Percentiles rank a stretch among this genome's conserved stretches.
These are phyloP conservation scores for Troides aeacus DNA, from an alignment of 2,888 invertebrate genomes.

Conservation along the genomic window DNA sequence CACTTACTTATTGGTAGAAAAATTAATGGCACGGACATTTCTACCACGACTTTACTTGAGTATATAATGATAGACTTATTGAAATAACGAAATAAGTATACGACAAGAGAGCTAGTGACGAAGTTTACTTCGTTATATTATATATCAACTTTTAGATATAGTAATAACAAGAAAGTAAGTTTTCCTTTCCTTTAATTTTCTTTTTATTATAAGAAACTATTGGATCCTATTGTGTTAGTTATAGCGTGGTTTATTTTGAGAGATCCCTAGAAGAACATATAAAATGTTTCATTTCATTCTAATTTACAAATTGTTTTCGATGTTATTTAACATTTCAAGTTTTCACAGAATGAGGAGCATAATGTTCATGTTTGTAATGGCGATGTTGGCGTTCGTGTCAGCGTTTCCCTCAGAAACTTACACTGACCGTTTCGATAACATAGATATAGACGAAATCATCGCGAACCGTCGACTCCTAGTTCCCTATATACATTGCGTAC, in stretches of 20 bases:
- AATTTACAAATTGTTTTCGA: background rate
- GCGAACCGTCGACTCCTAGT: conserved; percentile 83
- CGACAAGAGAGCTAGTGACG: conserved; percentile 8
- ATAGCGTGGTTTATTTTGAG: background rate
- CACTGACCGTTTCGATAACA: conserved; percentile 84
- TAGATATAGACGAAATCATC: conserved; percentile 85
- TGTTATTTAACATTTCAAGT: background rate
- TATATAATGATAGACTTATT: conserved; percentile 16
- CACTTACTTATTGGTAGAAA: conserved; percentile 12
- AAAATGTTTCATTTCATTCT: background rate
- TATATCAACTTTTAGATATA: conserved; percentile 2
- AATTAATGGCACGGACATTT: conserved; percentile 3
- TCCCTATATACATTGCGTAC: conserved; percentile 84
- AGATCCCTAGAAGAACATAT: background rate
- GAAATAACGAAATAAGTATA: conserved; percentile 10
- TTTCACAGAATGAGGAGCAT: conserved; percentile 35
- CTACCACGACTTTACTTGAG: conserved; percentile 12
- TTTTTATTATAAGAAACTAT: background rate
- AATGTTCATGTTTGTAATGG: conserved; percentile 41
- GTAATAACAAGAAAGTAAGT: conserved; percentile 10
- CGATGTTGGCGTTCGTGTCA: conserved; percentile 40
- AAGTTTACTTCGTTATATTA: conserved; percentile 2
- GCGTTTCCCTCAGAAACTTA: conserved; percentile 64
- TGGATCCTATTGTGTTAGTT: background rate
- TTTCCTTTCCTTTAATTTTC: background rate